Percentiles rank a stretch among this genome's conserved stretches.
Evolutionary conservation across 2,113 vertebrate species (phyloP).

Genomic region (Bubo blakistoni): DNA sequence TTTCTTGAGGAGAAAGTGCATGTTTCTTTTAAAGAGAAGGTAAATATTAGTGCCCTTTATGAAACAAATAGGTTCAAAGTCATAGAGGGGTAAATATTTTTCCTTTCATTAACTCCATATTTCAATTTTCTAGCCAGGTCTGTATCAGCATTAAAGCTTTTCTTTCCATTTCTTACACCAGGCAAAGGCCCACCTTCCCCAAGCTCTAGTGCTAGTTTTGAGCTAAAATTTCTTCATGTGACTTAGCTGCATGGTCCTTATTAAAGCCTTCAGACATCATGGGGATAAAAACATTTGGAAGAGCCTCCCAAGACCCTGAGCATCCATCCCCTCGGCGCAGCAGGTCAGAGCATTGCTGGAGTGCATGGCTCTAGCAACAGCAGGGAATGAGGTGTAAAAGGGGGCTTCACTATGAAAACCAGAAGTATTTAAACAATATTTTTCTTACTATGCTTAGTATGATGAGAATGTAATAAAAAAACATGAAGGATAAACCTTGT

Average conservation of each 20-base stretch:
- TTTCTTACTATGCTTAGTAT: conserved; percentile 6
- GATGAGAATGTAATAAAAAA: background rate
- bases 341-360: background rate
- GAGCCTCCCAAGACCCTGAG: background rate
- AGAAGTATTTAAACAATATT: background rate
- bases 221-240: background rate
- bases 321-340: background rate
- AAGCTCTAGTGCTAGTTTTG: background rate
- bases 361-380: background rate
- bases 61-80: conserved; percentile 28
- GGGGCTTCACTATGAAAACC: background rate
- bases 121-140: background rate
- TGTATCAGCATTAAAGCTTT: background rate
- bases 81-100: conserved; percentile 37
- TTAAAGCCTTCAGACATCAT: conserved; percentile 1
- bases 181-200: background rate
- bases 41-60: background rate
- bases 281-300: conserved; percentile 6
- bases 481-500: background rate
- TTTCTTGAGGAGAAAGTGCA: conserved; percentile 8
- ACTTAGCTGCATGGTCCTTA: background rate
- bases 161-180: background rate
- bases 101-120: fast-evolving
- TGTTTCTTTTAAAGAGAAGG: background rate
- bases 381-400: background rate